Evolutionary conservation across 2,888 invertebrate genomes (phyloP).

Genomic region (Heliconius charithonia): DNA sequence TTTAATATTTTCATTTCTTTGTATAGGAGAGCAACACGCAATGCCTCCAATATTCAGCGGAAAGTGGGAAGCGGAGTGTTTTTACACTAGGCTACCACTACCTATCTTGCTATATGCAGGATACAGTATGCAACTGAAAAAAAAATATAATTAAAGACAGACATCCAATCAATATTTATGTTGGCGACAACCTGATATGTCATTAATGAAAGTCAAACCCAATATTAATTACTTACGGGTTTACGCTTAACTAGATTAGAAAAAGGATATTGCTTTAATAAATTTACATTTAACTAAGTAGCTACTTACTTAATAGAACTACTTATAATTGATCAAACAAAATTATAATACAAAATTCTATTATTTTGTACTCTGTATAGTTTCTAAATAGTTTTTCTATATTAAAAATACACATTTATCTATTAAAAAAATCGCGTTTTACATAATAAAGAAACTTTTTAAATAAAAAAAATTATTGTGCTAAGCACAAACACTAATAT

Average conservation of each 20-base stretch:
- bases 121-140: no score
- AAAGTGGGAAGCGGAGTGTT: no score
- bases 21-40: no score
- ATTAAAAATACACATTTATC: neutral
- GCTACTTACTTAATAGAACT: neutral
- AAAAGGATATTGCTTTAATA: conserved; percentile 18
- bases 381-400: neutral
- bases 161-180: conserved; percentile 1
- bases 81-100: no score
- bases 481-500: neutral
- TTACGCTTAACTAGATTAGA: neutral
- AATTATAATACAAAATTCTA: neutral
- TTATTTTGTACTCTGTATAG: neutral
- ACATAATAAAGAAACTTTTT: neutral
- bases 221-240: neutral
- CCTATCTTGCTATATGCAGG: no score
- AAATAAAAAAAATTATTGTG: neutral
- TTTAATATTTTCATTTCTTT: no score
- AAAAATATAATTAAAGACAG: neutral
- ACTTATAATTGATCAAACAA: neutral
- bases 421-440: neutral
- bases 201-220: neutral
- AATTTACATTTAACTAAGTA: conserved; percentile 4
- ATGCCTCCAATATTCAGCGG: no score
- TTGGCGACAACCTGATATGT: conserved; percentile 14